Conservation (phyloP, 2,888 invertebrate genomes). For the Leucoma salicis region DNA sequence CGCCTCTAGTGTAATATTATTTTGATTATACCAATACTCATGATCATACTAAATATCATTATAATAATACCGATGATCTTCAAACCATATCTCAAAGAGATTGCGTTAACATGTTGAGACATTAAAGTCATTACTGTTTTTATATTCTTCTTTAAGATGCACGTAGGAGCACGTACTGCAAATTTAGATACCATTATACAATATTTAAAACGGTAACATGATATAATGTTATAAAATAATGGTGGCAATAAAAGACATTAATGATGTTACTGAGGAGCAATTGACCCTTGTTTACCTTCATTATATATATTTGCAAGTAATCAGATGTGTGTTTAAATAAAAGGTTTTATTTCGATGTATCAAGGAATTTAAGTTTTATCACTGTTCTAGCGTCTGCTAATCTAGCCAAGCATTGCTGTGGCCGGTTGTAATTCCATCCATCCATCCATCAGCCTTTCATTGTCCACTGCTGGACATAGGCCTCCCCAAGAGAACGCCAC, state of each 20-base stretch:
- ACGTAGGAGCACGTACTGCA: constrained; percentile 40
- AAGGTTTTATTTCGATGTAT: constrained; percentile 7
- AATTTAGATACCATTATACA: constrained; percentile 38
- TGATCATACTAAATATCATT: too few relatives aligned
- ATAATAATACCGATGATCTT: too few relatives aligned
- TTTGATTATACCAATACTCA: too few relatives aligned
- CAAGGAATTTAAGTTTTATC: constrained; percentile 1
- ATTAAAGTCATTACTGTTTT: constrained; percentile 40
- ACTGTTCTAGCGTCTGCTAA: too few relatives aligned
- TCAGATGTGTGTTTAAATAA: constrained; percentile 4
- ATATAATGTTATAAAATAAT: constrained; percentile 42
- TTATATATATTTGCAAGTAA: constrained; percentile 29
- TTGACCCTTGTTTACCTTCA: constrained; percentile 31
- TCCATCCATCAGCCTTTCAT: too few relatives aligned
- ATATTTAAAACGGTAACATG: constrained; percentile 44
- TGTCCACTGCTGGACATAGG: too few relatives aligned
- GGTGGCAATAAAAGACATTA: constrained; percentile 41
- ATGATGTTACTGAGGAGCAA: constrained; percentile 36
- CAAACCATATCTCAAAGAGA: constrained; percentile 11
- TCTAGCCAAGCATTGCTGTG: too few relatives aligned
- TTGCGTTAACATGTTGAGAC: constrained; percentile 26
- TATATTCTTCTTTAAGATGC: constrained; percentile 21
- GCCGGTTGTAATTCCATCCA: too few relatives aligned
- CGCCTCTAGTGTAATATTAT: too few relatives aligned
- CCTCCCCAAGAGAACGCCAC: too few relatives aligned